A percentile compares a stretch with the other conserved stretches of the same genome.
Conservation (phyloP, 1,140 invertebrate species). For the Lepidostoma basale region DNA sequence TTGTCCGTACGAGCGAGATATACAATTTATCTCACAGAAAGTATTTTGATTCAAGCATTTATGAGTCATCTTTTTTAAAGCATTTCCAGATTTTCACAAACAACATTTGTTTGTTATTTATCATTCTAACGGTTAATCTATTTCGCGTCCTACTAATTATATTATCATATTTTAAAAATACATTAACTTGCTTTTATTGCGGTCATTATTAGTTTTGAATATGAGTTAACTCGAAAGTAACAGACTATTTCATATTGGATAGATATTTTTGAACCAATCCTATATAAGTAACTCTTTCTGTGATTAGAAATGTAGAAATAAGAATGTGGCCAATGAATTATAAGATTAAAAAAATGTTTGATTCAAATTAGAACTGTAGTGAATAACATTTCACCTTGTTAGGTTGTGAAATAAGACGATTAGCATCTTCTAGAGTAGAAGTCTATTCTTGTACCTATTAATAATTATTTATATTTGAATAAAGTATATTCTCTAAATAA, state of each 20-base stretch:
- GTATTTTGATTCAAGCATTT: too few relatives aligned
- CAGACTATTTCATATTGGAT: too few relatives aligned
- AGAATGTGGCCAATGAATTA: neutral
- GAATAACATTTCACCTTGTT: neutral
- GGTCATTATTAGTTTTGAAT: too few relatives aligned
- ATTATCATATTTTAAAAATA: neutral
- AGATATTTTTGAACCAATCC: too few relatives aligned
- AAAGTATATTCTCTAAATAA: neutral
- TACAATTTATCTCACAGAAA: too few relatives aligned
- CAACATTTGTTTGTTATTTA: too few relatives aligned
- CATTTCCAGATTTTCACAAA: too few relatives aligned
- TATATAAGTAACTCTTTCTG: constrained; percentile 15
- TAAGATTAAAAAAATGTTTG: neutral
- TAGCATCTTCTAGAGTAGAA: neutral
- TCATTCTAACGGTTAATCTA: too few relatives aligned
- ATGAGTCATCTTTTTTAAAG: too few relatives aligned
- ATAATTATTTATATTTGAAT: neutral
- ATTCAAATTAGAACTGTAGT: neutral
- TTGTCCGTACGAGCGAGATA: too few relatives aligned
- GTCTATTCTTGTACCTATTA: neutral
- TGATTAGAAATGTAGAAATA: constrained; percentile 12
- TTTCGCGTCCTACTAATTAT: too few relatives aligned
- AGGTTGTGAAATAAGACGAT: constrained; percentile 10
- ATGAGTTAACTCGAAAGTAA: too few relatives aligned
- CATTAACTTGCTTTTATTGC: neutral